phyloP scores from a whole-genome alignment of 2,888 invertebrate genomes.

The Rotaria macrura region DNA sequence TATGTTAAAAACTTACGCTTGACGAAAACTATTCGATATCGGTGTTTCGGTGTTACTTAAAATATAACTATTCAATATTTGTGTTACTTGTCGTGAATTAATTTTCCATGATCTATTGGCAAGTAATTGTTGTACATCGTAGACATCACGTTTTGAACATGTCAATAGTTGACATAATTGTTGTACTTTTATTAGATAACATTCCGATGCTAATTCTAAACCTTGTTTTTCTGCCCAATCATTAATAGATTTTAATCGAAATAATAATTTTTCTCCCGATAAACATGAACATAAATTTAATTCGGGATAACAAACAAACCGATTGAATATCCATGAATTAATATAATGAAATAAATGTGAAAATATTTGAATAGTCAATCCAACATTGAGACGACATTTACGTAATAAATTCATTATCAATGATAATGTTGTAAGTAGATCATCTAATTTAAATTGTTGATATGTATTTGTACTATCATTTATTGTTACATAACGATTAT shows the following conservation, averaged over 20 bases:
- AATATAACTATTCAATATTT: slow-evolving; percentile 24
- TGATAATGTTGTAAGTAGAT: neutral
- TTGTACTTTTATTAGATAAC: slow-evolving; percentile 77
- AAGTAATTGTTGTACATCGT: slow-evolving; percentile 69
- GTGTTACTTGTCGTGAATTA: slow-evolving; percentile 75
- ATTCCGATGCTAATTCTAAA: slow-evolving; percentile 92
- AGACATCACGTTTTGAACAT: slow-evolving; percentile 70
- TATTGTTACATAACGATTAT: neutral
- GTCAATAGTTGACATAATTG: slow-evolving; percentile 72
- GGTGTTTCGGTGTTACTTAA: neutral
- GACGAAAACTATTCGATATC: neutral
- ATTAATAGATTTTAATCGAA: slow-evolving; percentile 71
- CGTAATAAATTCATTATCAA: slow-evolving; percentile 74
- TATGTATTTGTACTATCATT: neutral
- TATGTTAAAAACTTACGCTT: neutral
- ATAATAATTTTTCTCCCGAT: slow-evolving; percentile 74
- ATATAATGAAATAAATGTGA: slow-evolving; percentile 94
- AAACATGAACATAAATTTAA: slow-evolving; percentile 61
- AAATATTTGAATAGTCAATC: slow-evolving; percentile 92
- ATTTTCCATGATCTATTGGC: slow-evolving; percentile 87
- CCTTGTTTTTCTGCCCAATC: slow-evolving; percentile 96
- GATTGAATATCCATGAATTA: slow-evolving; percentile 81
- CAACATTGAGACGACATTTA: slow-evolving; percentile 87
- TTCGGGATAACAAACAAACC: slow-evolving; percentile 45
- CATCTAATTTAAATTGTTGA: neutral